Conservation (phyloP, 2,888 invertebrate species). For the Sycophila texana region DNA sequence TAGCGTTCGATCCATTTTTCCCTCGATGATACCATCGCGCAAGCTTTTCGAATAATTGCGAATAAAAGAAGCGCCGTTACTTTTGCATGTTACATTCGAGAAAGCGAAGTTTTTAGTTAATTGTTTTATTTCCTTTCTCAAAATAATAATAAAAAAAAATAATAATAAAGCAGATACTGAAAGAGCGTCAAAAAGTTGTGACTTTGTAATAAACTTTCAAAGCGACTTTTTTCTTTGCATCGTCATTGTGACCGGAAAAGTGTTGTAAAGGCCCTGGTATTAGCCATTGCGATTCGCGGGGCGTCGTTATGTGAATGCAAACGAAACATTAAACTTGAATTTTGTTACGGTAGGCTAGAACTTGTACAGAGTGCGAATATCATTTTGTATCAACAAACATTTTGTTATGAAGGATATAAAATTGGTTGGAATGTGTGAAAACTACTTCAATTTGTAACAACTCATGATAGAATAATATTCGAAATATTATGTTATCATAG, state of each 20-base stretch:
- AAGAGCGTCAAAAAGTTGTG: slow-evolving; percentile 38
- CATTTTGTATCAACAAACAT: neutral
- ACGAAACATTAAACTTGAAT: neutral
- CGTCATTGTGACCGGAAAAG: slow-evolving; percentile 41
- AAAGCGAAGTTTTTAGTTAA: slow-evolving; percentile 50
- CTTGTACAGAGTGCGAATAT: slow-evolving; percentile 1
- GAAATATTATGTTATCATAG: slow-evolving; percentile 23
- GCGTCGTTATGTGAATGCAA: neutral
- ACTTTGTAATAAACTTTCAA: slow-evolving; percentile 37
- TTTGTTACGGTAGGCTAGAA: neutral
- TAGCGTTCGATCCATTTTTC: slow-evolving; percentile 27
- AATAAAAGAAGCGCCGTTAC: slow-evolving; percentile 20
- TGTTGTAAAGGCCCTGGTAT: slow-evolving; percentile 51
- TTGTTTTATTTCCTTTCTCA: slow-evolving; percentile 46
- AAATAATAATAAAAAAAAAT: slow-evolving; percentile 1
- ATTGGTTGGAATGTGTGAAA: neutral
- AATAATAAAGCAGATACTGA: neutral
- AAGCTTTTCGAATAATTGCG: slow-evolving; percentile 13
- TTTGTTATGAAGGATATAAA: slow-evolving; percentile 15
- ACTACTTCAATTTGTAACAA: neutral
- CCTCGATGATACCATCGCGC: neutral
- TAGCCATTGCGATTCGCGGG: slow-evolving; percentile 6
- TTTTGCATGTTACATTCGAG: slow-evolving; percentile 38
- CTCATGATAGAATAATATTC: slow-evolving; percentile 24
- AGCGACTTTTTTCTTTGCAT: slow-evolving; percentile 47